A percentile compares a stretch with the other conserved stretches of the same genome.
These are phyloP conservation scores for Scylla paramamosain DNA, from an alignment of 1,140 invertebrate species.

Conservation along the genomic window DNA sequence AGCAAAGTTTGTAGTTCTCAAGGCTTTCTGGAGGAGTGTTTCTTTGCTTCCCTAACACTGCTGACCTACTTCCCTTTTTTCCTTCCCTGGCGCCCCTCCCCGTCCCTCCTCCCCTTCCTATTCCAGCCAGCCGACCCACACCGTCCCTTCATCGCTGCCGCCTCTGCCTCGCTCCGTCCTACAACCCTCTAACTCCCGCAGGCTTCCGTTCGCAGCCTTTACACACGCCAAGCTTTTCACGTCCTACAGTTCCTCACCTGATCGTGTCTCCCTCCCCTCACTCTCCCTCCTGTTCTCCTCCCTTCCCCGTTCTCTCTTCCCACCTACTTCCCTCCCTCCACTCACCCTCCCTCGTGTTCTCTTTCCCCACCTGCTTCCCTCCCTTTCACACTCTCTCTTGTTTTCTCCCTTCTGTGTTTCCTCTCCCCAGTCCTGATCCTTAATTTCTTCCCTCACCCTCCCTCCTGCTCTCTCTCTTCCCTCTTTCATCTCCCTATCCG, in stretches of 20 bases:
- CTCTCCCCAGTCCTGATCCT: too few species aligned
- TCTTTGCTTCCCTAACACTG: not conserved
- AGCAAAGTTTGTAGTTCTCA: not conserved
- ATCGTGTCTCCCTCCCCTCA: not conserved
- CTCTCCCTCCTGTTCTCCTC: not conserved
- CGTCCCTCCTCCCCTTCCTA: too few species aligned
- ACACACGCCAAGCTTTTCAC: constrained; percentile 1
- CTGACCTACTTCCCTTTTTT: not conserved
- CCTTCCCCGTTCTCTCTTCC: too few species aligned
- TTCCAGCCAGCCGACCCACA: too few species aligned
- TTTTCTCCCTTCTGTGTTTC: too few species aligned
- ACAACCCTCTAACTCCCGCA: not conserved
- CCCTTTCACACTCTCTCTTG: too few species aligned
- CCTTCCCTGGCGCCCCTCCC: not conserved
- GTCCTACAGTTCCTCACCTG: not conserved
- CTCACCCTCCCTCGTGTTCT: not conserved
- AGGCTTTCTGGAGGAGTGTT: not conserved
- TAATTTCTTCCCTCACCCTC: too few species aligned
- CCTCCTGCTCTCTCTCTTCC: too few species aligned
- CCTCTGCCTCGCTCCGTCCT: not conserved
- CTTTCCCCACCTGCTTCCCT: too few species aligned
- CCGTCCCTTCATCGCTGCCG: not conserved
- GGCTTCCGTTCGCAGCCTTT: not conserved
- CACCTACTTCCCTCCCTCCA: not conserved
- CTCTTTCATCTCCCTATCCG: too few species aligned